Evolutionary conservation across 2,113 vertebrate species (phyloP), one percentile per base, ranked within the genome.

Genomic region (Excalfactoria chinensis): DNA sequence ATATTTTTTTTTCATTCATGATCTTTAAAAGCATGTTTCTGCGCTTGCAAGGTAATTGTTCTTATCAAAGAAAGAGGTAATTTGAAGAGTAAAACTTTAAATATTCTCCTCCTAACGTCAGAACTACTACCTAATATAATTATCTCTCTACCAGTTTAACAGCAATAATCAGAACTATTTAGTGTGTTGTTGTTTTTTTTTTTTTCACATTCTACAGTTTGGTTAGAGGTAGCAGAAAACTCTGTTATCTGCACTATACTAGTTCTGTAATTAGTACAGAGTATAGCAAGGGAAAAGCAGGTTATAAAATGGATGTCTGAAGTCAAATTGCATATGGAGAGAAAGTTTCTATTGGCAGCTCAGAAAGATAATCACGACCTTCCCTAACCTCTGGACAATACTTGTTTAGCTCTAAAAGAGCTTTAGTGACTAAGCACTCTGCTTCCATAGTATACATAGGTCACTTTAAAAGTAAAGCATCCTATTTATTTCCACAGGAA

Each of bases 41-140:
- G 44, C 51, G 80, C 62, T 81, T 80, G 34, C 40, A 77, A 73
- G 67, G 68, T 87, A 79, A 95, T 93, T 89, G 70, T 86, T 94
- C 95, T 91, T 92, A 81, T 85, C 56, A 95, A 71, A 21, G 28
- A 79, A 88, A 90, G 53, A 89, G 21, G 37, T 63, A 95, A 91
- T 90, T 83, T 63, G 48, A 21, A 72, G 66, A 86, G 41, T 7
- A 68, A 86, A 94, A 86, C 80, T 21, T 71, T 78, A 80, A 93
- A 95, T 80, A 90, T 28, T 49, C 28, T 40, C 32, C 60, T 71
- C 74, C 32, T 59, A 75, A 76, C 87, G 60, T 34, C 48, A 75
- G 86, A 79, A 81, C 28, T 92, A 75, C 41, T 26, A 32, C 79
- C 48, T 83, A 26, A 34, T 37, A 28, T 85, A 94, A 94, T 80